Evolutionary conservation across 2,888 invertebrate genomes (phyloP).

Genomic region (Hirudinaria manillensis): DNA sequence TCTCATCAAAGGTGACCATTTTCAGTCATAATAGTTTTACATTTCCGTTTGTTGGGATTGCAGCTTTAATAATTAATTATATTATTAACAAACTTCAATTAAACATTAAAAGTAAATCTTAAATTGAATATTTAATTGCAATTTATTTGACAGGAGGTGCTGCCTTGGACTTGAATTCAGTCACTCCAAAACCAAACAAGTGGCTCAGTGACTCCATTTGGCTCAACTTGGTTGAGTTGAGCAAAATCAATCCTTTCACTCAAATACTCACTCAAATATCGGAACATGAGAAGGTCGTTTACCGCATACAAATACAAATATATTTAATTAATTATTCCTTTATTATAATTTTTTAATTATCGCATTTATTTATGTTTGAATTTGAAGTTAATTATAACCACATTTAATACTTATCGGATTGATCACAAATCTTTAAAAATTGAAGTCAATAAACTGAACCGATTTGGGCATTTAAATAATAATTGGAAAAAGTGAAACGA

Average conservation of each 20-base stretch:
- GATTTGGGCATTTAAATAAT: no score
- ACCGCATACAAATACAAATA: background rate
- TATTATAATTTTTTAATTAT: background rate
- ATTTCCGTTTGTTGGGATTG: background rate
- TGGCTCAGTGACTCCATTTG: conserved; percentile 56
- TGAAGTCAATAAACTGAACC: no score
- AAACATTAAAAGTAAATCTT: background rate
- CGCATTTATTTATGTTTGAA: background rate
- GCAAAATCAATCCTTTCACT: conserved; percentile 53
- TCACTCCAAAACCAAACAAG: conserved; percentile 55
- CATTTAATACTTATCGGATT: no score
- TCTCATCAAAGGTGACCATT: conserved; percentile 71
- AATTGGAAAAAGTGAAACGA: no score
- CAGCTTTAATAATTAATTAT: background rate
- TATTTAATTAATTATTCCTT: background rate
- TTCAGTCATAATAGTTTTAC: background rate
- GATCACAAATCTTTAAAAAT: no score
- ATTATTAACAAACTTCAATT: no score
- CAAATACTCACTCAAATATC: conserved; percentile 52
- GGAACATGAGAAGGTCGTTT: conserved; percentile 52
- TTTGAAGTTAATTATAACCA: background rate
- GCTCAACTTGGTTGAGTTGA: conserved; percentile 55
- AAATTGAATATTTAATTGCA: background rate
- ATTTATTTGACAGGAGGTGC: conserved; percentile 50
- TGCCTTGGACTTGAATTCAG: conserved; percentile 54